Evolutionary conservation across 2,797 vertebrate genomes (phyloP).

Genomic region (Peromyscus attwateri): DNA sequence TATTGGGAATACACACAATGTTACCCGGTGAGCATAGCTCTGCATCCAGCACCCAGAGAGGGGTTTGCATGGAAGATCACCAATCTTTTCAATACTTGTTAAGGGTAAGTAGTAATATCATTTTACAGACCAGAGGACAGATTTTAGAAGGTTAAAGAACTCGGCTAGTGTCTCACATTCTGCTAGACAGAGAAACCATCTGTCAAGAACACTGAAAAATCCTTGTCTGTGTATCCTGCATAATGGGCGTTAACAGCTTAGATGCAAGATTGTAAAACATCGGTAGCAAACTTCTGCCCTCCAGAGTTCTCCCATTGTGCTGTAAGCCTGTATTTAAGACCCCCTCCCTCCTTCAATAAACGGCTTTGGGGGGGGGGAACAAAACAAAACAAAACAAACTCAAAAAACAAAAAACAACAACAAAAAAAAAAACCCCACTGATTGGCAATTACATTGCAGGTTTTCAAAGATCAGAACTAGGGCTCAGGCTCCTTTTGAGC

Average conservation of each 20-base stretch:
- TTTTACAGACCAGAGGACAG: background rate
- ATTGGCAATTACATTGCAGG: background rate
- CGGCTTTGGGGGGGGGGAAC: too few species aligned
- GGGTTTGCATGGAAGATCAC: background rate
- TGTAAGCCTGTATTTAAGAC: too few species aligned
- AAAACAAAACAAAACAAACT: too few species aligned
- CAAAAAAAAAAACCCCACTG: too few species aligned
- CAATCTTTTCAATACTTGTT: conserved; percentile 23
- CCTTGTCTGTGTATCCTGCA: too few species aligned
- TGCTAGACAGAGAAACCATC: background rate
- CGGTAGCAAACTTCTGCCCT: too few species aligned
- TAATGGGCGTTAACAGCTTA: too few species aligned
- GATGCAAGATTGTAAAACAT: too few species aligned
- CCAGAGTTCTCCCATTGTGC: too few species aligned
- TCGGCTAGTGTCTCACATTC: background rate
- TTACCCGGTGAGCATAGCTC: background rate
- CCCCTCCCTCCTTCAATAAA: too few species aligned
- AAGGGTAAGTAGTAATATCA: background rate
- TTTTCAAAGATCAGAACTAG: background rate
- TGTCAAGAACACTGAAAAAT: background rate
- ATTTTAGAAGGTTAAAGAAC: background rate
- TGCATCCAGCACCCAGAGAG: background rate
- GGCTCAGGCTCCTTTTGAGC: background rate
- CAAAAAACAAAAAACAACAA: too few species aligned
- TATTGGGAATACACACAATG: background rate